Evolutionary conservation across 2,113 vertebrate species (phyloP).

Genomic region (Pseudorasbora parva): DNA sequence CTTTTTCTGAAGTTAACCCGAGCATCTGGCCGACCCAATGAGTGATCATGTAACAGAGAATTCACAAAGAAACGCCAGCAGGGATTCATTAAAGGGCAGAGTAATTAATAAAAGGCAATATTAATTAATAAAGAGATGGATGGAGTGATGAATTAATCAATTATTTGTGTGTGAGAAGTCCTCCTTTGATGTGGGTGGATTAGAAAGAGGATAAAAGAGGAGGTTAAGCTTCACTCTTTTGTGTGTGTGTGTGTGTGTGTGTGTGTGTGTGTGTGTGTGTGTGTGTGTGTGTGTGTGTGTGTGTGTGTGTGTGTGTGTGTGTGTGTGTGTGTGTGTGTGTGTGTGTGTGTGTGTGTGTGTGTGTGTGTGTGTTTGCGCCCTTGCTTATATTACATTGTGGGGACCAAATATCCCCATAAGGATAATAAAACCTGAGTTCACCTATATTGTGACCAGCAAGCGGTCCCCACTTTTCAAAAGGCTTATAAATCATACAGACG

Average conservation of each 20-base stretch:
- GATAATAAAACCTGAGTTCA: too few relatives aligned
- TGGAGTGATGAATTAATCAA: constrained; percentile 14
- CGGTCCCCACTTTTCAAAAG: too few relatives aligned
- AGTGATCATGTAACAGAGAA: not conserved
- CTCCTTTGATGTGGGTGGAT: constrained; percentile 22
- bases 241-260: not conserved
- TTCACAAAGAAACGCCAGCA: constrained; percentile 22
- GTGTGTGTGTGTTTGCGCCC: not conserved
- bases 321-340: not conserved
- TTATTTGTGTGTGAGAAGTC: not conserved
- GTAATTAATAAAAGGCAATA: constrained; percentile 29
- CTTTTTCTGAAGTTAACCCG: not conserved
- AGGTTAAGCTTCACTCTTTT: not conserved
- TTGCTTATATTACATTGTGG: too few relatives aligned
- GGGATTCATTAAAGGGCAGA: constrained; percentile 30
- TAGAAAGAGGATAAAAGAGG: constrained; percentile 4
- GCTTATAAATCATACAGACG: too few relatives aligned
- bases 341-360: not conserved
- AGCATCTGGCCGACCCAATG: not conserved
- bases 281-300: not conserved
- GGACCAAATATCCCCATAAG: too few relatives aligned
- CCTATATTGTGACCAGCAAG: too few relatives aligned
- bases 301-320: not conserved
- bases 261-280: not conserved
- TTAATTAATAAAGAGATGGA: constrained; percentile 41